Percentiles rank a stretch among this genome's conserved stretches.
Evolutionary conservation across 2,113 vertebrate species (phyloP).

Genomic region (Perca schrenkii): DNA sequence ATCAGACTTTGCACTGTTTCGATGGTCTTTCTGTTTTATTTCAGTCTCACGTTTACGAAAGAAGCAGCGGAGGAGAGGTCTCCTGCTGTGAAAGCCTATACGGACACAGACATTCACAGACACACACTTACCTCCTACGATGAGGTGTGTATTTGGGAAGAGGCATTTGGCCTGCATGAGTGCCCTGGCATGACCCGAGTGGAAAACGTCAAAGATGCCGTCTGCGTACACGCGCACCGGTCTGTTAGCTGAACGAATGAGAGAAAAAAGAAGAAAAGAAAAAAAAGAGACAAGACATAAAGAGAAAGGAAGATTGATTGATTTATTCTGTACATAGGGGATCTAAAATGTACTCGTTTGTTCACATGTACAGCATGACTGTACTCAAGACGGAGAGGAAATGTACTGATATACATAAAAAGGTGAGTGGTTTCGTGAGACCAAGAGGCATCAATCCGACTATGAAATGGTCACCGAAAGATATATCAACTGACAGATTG

Average conservation of each 20-base stretch:
- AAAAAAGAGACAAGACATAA: slow-evolving; percentile 24
- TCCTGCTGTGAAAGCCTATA: neutral
- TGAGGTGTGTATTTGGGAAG: slow-evolving; percentile 98
- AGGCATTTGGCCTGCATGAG: slow-evolving; percentile 99
- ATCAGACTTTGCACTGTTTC: neutral
- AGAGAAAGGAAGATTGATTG: neutral
- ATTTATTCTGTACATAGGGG: neutral
- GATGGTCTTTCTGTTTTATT: neutral
- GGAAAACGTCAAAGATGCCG: slow-evolving; percentile 98
- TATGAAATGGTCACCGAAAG: neutral
- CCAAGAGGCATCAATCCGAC: neutral
- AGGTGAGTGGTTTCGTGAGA: neutral
- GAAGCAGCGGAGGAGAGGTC: neutral
- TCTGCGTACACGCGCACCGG: slow-evolving; percentile 97
- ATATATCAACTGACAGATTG: neutral
- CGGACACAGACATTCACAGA: neutral
- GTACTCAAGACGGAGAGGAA: neutral
- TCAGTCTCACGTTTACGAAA: neutral
- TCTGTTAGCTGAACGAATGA: slow-evolving; percentile 84
- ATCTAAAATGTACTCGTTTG: neutral
- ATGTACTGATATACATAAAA: neutral
- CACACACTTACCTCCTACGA: slow-evolving; percentile 90
- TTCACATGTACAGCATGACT: neutral
- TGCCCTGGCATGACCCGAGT: slow-evolving; percentile 97
- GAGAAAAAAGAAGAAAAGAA: too few relatives aligned